These are phyloP conservation scores for Rhynchophorus ferrugineus DNA, from an alignment of 1,140 invertebrate species.

Conservation along the genomic window DNA sequence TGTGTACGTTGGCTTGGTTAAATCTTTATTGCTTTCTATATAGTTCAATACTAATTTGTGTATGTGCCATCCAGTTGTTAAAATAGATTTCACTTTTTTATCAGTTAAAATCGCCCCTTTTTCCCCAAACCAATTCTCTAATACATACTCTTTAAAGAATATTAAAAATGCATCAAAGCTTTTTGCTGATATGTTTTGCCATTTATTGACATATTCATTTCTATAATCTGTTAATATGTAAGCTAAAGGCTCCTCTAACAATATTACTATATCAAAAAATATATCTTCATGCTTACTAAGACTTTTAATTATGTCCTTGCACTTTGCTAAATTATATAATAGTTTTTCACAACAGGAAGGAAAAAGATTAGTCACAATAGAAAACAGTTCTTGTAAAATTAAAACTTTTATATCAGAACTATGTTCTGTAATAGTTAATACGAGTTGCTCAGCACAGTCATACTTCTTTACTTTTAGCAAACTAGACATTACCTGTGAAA, in stretches of 20 bases:
- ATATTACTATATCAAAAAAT: too few relatives aligned
- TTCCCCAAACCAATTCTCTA: too few relatives aligned
- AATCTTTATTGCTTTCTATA: neutral
- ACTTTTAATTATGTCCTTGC: too few relatives aligned
- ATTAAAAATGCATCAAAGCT: too few relatives aligned
- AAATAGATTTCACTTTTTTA: neutral
- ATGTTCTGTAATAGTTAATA: neutral
- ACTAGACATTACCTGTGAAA: neutral
- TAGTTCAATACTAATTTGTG: neutral
- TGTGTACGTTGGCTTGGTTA: neutral
- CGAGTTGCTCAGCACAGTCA: neutral
- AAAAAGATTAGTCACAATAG: neutral
- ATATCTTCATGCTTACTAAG: too few relatives aligned
- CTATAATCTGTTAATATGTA: neutral
- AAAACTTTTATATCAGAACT: neutral
- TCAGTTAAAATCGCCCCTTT: too few relatives aligned
- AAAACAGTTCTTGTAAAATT: neutral
- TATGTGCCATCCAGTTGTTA: neutral
- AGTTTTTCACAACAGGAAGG: too few relatives aligned
- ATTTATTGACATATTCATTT: too few relatives aligned
- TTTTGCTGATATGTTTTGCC: too few relatives aligned
- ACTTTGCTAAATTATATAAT: too few relatives aligned
- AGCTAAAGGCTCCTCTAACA: neutral
- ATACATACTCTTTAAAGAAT: too few relatives aligned
- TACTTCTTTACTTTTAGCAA: neutral